Evolutionary conservation across 1,140 invertebrate genomes (phyloP).

Genomic region (Antheraea pernyi): DNA sequence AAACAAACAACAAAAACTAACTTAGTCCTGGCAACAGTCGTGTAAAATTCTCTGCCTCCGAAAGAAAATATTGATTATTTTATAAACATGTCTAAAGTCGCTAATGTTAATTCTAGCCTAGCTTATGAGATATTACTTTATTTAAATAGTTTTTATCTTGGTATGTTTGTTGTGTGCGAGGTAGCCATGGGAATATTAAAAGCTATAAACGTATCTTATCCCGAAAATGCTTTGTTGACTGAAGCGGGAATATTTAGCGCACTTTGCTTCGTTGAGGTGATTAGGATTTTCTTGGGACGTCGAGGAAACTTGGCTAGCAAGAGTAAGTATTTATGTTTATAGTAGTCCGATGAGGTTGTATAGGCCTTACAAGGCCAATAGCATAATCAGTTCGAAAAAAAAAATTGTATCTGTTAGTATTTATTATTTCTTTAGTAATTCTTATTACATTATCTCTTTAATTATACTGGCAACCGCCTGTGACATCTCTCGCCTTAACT

Average conservation of each 20-base stretch:
- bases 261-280: slow-evolving; percentile 87
- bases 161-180: slow-evolving; percentile 90
- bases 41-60: no score
- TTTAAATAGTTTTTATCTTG: slow-evolving; percentile 91
- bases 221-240: slow-evolving; percentile 84
- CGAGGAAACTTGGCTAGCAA: slow-evolving; percentile 93
- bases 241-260: slow-evolving; percentile 89
- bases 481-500: no score
- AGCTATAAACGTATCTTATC: slow-evolving; percentile 87
- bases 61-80: neutral
- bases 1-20: no score
- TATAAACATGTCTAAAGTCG: slow-evolving; percentile 65
- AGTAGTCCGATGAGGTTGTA: no score
- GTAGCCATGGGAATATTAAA: slow-evolving; percentile 88
- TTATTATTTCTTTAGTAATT: no score
- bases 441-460: no score
- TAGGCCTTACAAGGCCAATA: no score
- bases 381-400: no score
- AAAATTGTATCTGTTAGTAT: no score
- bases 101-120: slow-evolving; percentile 86
- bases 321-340: slow-evolving; percentile 73
- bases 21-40: no score
- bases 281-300: slow-evolving; percentile 88
- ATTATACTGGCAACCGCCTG: no score
- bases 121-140: slow-evolving; percentile 90